Base-by-base conservation (phyloP, 23 tunicate genomes). In the Clavelina lepadiformis region DNA sequence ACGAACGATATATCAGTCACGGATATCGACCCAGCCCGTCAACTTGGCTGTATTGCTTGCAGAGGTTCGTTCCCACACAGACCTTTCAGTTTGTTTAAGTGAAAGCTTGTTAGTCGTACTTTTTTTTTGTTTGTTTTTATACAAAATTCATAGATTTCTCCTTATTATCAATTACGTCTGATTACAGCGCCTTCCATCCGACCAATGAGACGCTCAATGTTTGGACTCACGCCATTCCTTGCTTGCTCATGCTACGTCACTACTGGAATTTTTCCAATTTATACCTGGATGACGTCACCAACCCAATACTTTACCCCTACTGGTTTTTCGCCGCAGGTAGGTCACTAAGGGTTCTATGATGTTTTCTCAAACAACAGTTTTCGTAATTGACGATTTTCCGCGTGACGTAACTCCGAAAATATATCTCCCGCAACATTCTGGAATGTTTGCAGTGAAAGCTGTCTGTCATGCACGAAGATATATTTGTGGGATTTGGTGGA, bases 191-290 rank as follows among this genome's bases (percentile, higher is more conserved):
- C 11, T 38, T 84, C 2, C 93, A 61, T 33, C 93, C 93, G 0
- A 76, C 93, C 13, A 76, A 76, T 55, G 93, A 84, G 56, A 84
- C 93, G 0, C 2, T 84, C 58, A 84, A 84, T 63, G 60, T 84
- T 15, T 84, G 93, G 93, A 76, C 93, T 29, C 93, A 84, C 45
- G 56, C 35, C 51, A 5, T 84, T 3, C 93, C 93, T 13, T 51
- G 56, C 18, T 62, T 75, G 25, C 33, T 84, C 24, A 23, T 76
- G 57, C 3, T 63, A 33, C 50, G 37, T 13, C 77, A 60, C 44
- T 35, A 51, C 46, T 22, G 27, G n/a, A 27, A 61, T 23, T 76
- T 84, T 33, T 58, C 79, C 7, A 33, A 28, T 3, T 26, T 44
- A 22, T 24, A 68, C 8, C 26, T 78, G 18, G 31, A n/a, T 21